These are phyloP conservation scores for Cephalotes varians DNA, from an alignment of 2,888 invertebrate species.

Conservation along the genomic window DNA sequence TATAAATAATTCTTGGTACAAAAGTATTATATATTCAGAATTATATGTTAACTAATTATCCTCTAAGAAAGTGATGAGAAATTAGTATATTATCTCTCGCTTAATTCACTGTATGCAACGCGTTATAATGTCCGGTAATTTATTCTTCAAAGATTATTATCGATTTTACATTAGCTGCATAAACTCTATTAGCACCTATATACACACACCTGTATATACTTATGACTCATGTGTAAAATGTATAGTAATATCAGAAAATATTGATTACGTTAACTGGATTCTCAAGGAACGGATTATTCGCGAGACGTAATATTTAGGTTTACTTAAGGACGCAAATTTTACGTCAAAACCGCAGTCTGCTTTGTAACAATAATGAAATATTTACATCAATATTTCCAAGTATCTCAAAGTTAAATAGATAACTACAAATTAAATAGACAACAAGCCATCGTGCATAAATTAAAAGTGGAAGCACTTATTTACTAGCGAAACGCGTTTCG, in stretches of 20 bases:
- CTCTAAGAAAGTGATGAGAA: background rate
- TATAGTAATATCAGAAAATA: constrained; percentile 48
- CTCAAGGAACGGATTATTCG: constrained; percentile 3
- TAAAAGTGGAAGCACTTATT: background rate
- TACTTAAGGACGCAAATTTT: background rate
- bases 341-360: background rate
- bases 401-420: background rate
- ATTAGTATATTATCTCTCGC: constrained; percentile 1
- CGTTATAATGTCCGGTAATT: background rate
- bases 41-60: background rate
- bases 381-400: background rate
- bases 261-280: constrained; percentile 25
- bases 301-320: background rate
- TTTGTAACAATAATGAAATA: background rate
- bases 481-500: background rate
- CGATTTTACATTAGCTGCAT: constrained; percentile 49
- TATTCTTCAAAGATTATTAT: constrained; percentile 40
- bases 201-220: constrained; percentile 20
- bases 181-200: constrained; percentile 26
- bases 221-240: constrained; percentile 47
- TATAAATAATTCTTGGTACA: background rate
- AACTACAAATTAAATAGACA: background rate
- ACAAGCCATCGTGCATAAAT: background rate
- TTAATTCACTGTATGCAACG: background rate
- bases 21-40: background rate